Evolutionary conservation across 2,888 invertebrate genomes (phyloP).

Genomic region (Agriopis aurantiaria): DNA sequence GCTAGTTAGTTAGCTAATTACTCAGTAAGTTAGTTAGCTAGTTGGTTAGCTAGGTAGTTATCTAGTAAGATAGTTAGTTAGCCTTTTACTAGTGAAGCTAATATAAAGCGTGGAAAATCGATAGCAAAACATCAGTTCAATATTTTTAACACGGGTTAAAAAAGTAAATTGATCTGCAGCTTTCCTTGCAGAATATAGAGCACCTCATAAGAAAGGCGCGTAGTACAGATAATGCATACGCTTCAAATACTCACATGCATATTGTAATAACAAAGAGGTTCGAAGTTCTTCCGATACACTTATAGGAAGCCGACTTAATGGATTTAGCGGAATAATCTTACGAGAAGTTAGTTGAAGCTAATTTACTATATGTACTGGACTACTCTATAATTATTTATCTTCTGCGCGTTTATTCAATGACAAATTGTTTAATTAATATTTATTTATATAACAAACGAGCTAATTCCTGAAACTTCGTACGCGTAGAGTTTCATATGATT

Average conservation of each 20-base stretch:
- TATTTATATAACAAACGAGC: too few relatives aligned
- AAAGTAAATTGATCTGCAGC: background rate
- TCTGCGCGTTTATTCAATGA: background rate
- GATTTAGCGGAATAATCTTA: constrained; percentile 22
- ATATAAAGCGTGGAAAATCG: too few relatives aligned
- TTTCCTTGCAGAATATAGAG: constrained; percentile 27
- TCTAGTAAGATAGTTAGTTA: too few relatives aligned
- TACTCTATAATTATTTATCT: background rate
- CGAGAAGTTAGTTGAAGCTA: background rate
- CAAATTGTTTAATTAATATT: too few relatives aligned
- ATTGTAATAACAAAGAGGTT: constrained; percentile 44
- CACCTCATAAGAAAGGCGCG: constrained; percentile 15
- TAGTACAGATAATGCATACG: constrained; percentile 38
- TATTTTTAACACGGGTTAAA: too few relatives aligned
- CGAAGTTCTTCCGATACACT: constrained; percentile 41
- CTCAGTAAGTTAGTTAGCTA: too few relatives aligned
- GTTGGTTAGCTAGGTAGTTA: too few relatives aligned
- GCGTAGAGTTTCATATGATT: too few relatives aligned
- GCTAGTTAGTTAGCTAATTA: too few relatives aligned
- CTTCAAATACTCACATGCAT: constrained; percentile 37
- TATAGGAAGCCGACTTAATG: constrained; percentile 37
- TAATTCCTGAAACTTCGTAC: too few relatives aligned
- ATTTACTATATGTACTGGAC: constrained; percentile 2
- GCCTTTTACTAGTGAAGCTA: too few relatives aligned
- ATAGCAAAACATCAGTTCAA: too few relatives aligned